Base-by-base conservation (phyloP, 2,113 vertebrate genomes). In the Clarias gariepinus region DNA sequence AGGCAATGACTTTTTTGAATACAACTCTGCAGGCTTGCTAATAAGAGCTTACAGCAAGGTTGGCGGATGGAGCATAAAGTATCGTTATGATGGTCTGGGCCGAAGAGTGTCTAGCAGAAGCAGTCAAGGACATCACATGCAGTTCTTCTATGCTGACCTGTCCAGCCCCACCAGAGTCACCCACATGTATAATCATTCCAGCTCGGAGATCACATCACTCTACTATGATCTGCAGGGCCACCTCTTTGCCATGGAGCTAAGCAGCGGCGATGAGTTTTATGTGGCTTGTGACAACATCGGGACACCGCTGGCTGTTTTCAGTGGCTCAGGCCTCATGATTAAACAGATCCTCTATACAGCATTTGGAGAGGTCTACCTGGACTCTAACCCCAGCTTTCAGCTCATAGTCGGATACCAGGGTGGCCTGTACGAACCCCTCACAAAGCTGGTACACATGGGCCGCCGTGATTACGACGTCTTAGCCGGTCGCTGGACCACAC, bases 171-270 rank as follows among this genome's bases (percentile, higher is more conserved):
- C 97, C 21, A 96, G 98, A 85, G 97, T 99, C 92, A 99, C 98
- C 3, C 98, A 99, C 78, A 95, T 99, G 91, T 99, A 99, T 92
- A 99, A 99, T 87, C 98, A 99, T 91, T 97, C 98, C 0, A 99
- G 98, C 92, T 98, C 98, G 0, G 98, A 99, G 92, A 99, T 99
- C 89, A 97, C 98, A 0, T 99, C 98, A 0, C 95, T 99, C 23
- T 99, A 99, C 93, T 99, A 99, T 0, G 98, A 99, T 92, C 96
- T 99, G 47, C 98, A 99, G 90, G 98, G 98, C 1, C 98, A 99
- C 89, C 96, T 99, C 83, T 99, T 99, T 21, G 98, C 98, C 6
- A 99, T 99, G 98, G 98, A 99, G 92, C 92, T 99, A 23, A 99
- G 97, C 95, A 97, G 97, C 0, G 98, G 98, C 0, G 98, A 99